Conservation (phyloP, 1,140 invertebrate species). For the Nebria ingens region DNA sequence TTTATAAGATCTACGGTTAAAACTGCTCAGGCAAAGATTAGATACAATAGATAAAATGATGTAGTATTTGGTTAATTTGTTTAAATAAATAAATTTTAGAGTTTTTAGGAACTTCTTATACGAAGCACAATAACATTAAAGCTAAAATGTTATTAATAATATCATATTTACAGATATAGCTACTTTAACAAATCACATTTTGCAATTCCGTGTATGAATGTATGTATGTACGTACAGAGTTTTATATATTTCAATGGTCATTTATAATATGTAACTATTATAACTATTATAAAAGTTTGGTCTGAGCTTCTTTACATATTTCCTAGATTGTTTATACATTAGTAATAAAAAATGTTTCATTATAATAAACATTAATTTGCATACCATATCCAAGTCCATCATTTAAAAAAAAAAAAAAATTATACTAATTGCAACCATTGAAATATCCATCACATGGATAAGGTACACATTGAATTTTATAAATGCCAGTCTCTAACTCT, state of each 20-base stretch:
- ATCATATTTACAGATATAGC: background rate
- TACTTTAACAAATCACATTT: constrained; percentile 4
- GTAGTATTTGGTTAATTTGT: background rate
- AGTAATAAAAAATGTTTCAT: too few species aligned
- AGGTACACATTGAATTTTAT: too few species aligned
- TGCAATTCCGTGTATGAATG: too few species aligned
- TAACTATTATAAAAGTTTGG: background rate
- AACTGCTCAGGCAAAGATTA: constrained; percentile 5
- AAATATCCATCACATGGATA: too few species aligned
- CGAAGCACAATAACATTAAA: constrained; percentile 2
- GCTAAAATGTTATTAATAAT: constrained; percentile 3
- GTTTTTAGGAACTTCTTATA: constrained; percentile 1
- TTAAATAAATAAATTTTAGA: background rate
- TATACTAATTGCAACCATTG: too few species aligned
- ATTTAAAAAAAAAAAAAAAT: too few species aligned
- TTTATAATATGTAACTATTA: background rate
- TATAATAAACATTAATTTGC: too few species aligned
- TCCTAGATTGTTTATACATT: too few species aligned
- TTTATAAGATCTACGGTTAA: too few species aligned
- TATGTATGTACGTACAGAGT: background rate
- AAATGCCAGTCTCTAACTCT: too few species aligned
- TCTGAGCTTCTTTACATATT: background rate
- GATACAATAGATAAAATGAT: background rate
- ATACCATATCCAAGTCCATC: too few species aligned
- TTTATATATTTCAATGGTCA: background rate